Evolutionary conservation across 64 coral and sea anemone species (phyloP), one percentile per base, ranked within the genome.

Genomic region (Stichodactyla helianthus): DNA sequence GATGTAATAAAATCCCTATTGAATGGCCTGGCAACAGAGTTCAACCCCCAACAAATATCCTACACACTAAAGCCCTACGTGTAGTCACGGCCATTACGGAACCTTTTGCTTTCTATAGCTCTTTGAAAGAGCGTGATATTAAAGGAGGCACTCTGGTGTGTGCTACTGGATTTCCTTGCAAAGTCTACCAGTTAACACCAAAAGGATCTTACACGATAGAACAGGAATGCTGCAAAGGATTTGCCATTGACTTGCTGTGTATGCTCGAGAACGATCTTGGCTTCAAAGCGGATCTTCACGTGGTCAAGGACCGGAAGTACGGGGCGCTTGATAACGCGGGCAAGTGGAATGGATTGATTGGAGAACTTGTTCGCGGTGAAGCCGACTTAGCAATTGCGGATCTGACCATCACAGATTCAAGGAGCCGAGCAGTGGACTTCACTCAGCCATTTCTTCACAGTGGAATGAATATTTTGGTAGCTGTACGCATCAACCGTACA

Each of bases 291-390:
- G 87, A 88, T 10, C 61, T 88, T 12, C 87, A 88, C 57, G 77
- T 82, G 10, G 87, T 88, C 57, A 88, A 88, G 53, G 87, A 88
- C 9, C 77, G 87, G 5, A 79, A 81, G 11, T 88, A 88, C 26
- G 87, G 87, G 9, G 25, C 23, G 23, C 51, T 60, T 26, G 53
- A 81, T 53, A 9, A 35, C 50, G 71, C 12, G 10, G 85, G 85
- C 51, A 25, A 67, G 20, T 88, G 86, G 86, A 88, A 74, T 54
- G 86, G 86, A 18, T 4, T 88, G 87, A 88, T 88, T 14, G 87
- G 87, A 55, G 87, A 88, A 27, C 78, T 88, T 19, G 50, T 88
- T 6, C 87, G 87, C 13, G 87, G 87, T 4, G 87, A 88, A 31
- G 87, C 77, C 15, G 87, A 88, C 31, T 8, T 88, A 23, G 87